Percentiles rank a stretch among this genome's conserved stretches.
phyloP scores from a whole-genome alignment of 2,113 vertebrate species.

The Myotis yumanensis region DNA sequence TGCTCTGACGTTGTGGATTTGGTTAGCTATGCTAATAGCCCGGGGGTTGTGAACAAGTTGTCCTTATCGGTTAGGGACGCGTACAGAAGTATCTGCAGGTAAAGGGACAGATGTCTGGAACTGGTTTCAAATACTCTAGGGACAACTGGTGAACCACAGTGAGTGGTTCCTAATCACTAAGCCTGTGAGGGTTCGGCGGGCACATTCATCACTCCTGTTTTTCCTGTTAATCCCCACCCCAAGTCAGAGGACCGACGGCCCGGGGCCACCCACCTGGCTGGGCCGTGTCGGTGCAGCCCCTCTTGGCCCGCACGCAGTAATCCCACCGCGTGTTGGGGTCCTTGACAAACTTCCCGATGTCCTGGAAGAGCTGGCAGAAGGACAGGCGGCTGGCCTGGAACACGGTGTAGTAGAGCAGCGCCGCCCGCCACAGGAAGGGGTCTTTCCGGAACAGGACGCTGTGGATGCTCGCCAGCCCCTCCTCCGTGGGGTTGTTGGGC shows the following conservation, averaged over 20 bases:
- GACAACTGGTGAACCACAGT: not conserved
- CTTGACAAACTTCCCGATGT: conserved; percentile 90
- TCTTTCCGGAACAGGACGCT: conserved; percentile 94
- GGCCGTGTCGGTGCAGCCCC: conserved; percentile 93
- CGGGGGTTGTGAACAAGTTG: not conserved
- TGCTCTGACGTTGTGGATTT: not conserved
- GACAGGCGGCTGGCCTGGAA: conserved; percentile 92
- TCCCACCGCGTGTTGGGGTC: conserved; percentile 95
- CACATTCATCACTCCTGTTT: too few species aligned
- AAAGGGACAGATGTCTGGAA: not conserved
- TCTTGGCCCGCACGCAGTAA: conserved; percentile 96
- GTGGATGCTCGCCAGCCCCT: conserved; percentile 95
- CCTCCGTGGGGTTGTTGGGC: conserved; percentile 95
- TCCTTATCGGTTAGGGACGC: not conserved
- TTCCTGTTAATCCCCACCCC: not conserved
- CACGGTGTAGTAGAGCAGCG: conserved; percentile 96
- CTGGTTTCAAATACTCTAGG: not conserved
- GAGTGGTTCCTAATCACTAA: too few species aligned
- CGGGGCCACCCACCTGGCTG: conserved; percentile 86
- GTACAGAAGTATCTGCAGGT: not conserved
- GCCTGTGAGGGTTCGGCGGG: too few species aligned
- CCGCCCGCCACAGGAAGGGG: conserved; percentile 94
- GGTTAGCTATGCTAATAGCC: not conserved
- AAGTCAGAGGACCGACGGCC: not conserved
- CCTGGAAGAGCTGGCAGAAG: conserved; percentile 91